Conservation (phyloP, 2,113 vertebrate species). For the Eulemur macaco region DNA sequence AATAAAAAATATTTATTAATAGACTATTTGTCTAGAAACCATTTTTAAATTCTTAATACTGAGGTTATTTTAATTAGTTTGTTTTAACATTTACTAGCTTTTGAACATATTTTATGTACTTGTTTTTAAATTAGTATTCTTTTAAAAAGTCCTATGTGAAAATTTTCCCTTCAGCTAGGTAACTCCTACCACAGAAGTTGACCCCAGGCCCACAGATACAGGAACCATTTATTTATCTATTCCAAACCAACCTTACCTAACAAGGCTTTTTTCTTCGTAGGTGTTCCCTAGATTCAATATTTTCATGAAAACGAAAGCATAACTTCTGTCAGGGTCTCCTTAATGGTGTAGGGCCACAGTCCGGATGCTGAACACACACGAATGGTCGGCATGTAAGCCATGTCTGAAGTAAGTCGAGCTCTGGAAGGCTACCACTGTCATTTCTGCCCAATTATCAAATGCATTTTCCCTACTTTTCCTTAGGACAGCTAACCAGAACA, state of each 20-base stretch:
- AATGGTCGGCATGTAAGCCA: not conserved
- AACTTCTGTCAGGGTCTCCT: not conserved
- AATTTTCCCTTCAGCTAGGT: not conserved
- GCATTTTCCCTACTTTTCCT: not conserved
- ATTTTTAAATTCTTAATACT: not conserved
- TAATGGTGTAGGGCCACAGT: not conserved
- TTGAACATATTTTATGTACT: constrained; percentile 10
- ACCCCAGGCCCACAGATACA: not conserved
- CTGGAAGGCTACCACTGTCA: not conserved
- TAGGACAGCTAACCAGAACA: not conserved
- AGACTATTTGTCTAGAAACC: not conserved
- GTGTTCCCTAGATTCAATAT: not conserved
- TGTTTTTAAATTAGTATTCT: constrained; percentile 14
- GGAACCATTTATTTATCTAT: not conserved
- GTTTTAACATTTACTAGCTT: not conserved
- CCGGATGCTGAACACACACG: not conserved
- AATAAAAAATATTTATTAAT: not conserved
- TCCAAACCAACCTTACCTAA: not conserved
- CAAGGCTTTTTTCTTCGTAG: not conserved
- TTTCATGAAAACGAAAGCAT: not conserved
- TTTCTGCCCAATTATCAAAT: not conserved
- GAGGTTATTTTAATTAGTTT: not conserved
- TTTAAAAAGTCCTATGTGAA: not conserved
- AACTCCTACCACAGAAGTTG: not conserved
- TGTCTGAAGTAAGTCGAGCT: not conserved